phyloP scores from a whole-genome alignment of 2,888 invertebrate genomes.

The Melieria picta region DNA sequence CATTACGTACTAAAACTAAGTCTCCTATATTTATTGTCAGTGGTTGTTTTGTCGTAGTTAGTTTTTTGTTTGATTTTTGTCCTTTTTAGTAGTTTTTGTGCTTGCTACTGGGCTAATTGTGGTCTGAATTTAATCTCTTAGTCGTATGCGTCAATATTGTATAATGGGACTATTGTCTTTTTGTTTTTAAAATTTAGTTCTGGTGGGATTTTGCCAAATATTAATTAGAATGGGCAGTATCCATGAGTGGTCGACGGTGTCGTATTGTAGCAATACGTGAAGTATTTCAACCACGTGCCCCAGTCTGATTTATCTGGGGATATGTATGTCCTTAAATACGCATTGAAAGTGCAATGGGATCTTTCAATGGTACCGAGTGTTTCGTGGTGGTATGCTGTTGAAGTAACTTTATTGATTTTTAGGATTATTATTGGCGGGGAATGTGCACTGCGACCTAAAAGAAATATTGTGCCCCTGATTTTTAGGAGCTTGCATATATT shows the following conservation, averaged over 20 bases:
- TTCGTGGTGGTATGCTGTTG: constrained; percentile 31
- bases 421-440: no score
- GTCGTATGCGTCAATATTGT: not conserved
- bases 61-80: not conserved
- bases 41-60: not conserved
- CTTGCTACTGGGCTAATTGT: not conserved
- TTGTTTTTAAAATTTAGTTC: not conserved
- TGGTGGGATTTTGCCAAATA: not conserved
- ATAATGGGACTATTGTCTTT: not conserved
- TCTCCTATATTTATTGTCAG: not conserved
- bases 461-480: no score
- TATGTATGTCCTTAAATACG: constrained; percentile 12
- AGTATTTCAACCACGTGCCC: not conserved
- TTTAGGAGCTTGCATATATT: constrained; percentile 33
- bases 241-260: not conserved
- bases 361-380: constrained; percentile 32
- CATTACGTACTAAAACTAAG: not conserved
- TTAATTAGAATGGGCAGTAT: not conserved
- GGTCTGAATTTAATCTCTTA: not conserved
- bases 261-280: constrained; percentile 8
- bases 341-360: constrained; percentile 34
- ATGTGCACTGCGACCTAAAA: no score
- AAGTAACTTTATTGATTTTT: constrained; percentile 17
- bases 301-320: not conserved
- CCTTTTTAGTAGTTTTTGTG: not conserved